Percentiles rank a stretch among this genome's conserved stretches.
Evolutionary conservation across 2,113 vertebrate genomes (phyloP).

Genomic region (Chaetura pelagica): DNA sequence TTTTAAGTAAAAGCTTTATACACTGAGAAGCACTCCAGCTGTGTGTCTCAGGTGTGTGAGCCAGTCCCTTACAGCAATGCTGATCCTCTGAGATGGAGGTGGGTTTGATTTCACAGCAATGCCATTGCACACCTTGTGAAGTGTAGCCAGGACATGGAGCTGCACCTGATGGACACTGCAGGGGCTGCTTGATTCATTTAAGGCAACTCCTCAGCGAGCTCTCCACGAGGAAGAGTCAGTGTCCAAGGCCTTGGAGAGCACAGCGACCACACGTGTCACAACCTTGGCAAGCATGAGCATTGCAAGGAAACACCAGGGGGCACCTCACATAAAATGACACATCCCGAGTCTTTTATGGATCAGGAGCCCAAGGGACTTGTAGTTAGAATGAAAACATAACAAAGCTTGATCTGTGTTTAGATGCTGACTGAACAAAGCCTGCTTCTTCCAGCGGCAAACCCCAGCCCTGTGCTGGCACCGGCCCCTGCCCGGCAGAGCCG

Average conservation of each 20-base stretch:
- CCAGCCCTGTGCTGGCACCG: not conserved
- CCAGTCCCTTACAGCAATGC: not conserved
- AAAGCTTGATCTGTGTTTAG: not conserved
- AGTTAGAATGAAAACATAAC: not conserved
- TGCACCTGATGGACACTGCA: not conserved
- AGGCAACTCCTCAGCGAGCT: not conserved
- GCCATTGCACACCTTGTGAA: accelerated
- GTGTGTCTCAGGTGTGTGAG: not conserved
- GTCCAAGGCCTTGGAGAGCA: not conserved
- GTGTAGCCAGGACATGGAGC: not conserved
- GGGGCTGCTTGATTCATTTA: not conserved
- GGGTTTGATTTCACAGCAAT: not conserved
- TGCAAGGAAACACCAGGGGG: not conserved
- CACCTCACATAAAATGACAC: not conserved
- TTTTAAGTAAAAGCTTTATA: not conserved
- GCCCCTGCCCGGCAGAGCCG: not conserved
- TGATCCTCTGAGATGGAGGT: not conserved
- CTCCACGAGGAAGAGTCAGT: not conserved
- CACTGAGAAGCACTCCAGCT: not conserved
- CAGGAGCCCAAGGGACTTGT: not conserved
- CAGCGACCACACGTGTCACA: not conserved
- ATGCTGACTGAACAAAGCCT: not conserved
- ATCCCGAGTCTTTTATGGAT: not conserved
- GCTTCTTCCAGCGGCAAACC: not conserved
- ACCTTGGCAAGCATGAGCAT: not conserved